Evolutionary conservation across 1,140 invertebrate species (phyloP), one percentile per base, ranked within the genome.

Genomic region (Scaptodrosophila lebanonensis): DNA sequence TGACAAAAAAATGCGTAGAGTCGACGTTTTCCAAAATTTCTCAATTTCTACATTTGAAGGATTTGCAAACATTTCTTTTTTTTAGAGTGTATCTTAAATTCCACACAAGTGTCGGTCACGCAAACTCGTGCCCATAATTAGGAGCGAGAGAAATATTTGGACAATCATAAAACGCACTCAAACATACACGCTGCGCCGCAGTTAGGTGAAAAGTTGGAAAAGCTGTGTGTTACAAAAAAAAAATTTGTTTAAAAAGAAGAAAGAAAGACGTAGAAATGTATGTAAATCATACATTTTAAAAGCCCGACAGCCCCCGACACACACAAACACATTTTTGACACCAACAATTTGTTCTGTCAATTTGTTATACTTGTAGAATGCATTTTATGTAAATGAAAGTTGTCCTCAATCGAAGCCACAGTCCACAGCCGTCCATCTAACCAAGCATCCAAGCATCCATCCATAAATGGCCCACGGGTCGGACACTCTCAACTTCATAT

Each of bases 71-170:
- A 22, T 15, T 8, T 29, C 25, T 48, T 12, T 36, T 16, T 27
- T 20, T 49, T 13, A 12, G 1, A n/a, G 27, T 45, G 13, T 44
- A 18, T 22, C 25, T 22, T 3, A 60, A 61, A 68, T 67, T 62
- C 65, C 66, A 63, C 45, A 62, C 39, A 50, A 50, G 42, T 29
- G 44, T 54, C 45, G 45, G 67, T 58, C 62, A 79, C 63, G 64
- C 72, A 27, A 77, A 77, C 73, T 73, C 73, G 73, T 79, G 75
- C 73, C 73, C 42, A 79, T 77, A 77, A 77, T 77, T 77, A 77
- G 72, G 73, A 73, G 68, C 30, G 57, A 25, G 22, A 56, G 60
- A 79, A 82, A 79, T 79, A 77, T 77, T 77, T 77, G 73, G 73
- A 77, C 72, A 79, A 68, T 67, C 67, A 45, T 67, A 67, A 70